A percentile compares a stretch with the other conserved stretches of the same genome.
Conservation (phyloP, 2,888 invertebrate species). For the Pseudococcus longispinus region DNA sequence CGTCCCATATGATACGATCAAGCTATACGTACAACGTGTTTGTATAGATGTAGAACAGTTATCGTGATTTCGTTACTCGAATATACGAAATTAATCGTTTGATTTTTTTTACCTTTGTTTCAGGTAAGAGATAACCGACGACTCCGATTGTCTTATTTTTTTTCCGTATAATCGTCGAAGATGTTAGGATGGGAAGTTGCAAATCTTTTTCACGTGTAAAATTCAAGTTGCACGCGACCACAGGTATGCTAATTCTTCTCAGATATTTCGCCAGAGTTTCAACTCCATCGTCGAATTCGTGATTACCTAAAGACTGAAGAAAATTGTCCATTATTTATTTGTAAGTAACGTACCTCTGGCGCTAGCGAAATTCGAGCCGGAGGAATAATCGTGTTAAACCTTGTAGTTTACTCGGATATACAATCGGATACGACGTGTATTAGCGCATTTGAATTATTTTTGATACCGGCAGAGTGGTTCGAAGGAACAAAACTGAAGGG, state of each 20-base stretch:
- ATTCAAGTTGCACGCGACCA: conserved; percentile 80
- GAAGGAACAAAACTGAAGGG: no score
- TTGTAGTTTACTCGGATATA: no score
- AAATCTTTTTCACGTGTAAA: conserved; percentile 71
- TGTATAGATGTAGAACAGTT: neutral
- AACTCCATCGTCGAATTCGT: conserved; percentile 87
- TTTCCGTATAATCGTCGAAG: conserved; percentile 23
- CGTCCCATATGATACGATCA: no score
- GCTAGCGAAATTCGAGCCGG: no score
- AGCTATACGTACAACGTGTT: no score
- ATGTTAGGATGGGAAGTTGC: neutral
- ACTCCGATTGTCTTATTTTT: conserved; percentile 73
- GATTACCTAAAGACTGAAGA: conserved; percentile 86
- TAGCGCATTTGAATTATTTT: no score
- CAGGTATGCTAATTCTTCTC: conserved; percentile 70
- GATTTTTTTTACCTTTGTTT: conserved; percentile 69
- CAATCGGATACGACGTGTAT: no score
- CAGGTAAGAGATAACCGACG: conserved; percentile 85
- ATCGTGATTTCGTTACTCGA: neutral
- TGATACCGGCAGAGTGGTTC: no score
- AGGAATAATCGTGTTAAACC: no score
- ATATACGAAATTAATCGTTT: neutral
- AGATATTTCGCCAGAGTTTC: conserved; percentile 79
- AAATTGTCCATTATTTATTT: neutral
- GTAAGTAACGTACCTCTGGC: no score